Evolutionary conservation across 2,797 vertebrate genomes (phyloP), one percentile per base, ranked within the genome.

Genomic region (Decapterus maruadsi): DNA sequence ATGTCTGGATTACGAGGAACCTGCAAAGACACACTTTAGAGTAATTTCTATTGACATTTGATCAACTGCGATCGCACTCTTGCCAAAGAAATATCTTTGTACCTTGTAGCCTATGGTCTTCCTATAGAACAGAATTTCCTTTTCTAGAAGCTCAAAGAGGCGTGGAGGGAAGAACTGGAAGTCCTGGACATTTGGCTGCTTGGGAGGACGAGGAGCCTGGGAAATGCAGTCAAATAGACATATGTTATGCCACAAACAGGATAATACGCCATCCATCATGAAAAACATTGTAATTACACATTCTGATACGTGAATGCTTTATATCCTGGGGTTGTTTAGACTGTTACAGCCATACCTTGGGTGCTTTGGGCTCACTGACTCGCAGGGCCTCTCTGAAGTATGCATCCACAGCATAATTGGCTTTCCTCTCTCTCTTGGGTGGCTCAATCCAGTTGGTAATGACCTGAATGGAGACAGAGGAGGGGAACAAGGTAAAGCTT

Each of bases 41-140:
- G 6, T 19, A 34, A 45, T 57, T 57, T 75, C 19, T 26, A 36
- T 26, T 58, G 16, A 62, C 38, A 56, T 46, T 46, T 26, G 26
- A 26, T 26, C 26, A 50, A 65, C 3, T 3, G 8, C 13, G 46
- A 62, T 34, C 0, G 1, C 16, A 20, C 63, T 50, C 8, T 38
- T 12, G 14, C 20, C 4, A 26, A 5, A 36, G 58, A 51, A n/a
- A 50, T 8, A 42, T n/a, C 4, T 8, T 0, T 43, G 26, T 93
- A 99, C 98, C 97, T 99, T 99, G 91, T 99, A 99, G 68, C 98
- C 98, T 63, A 99, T 99, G 14, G 98, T 99, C 90, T 99, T 99
- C 74, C 98, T 96, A 92, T 99, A 99, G 93, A 97, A 99, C 16
- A 99, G 94, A 87, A 99, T 99, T 92, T 99, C 98, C 87, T 99